Percentiles rank a stretch among this genome's conserved stretches.
These are phyloP conservation scores for Parnassius mnemosyne DNA, from an alignment of 2,888 invertebrate genomes.

Conservation along the genomic window DNA sequence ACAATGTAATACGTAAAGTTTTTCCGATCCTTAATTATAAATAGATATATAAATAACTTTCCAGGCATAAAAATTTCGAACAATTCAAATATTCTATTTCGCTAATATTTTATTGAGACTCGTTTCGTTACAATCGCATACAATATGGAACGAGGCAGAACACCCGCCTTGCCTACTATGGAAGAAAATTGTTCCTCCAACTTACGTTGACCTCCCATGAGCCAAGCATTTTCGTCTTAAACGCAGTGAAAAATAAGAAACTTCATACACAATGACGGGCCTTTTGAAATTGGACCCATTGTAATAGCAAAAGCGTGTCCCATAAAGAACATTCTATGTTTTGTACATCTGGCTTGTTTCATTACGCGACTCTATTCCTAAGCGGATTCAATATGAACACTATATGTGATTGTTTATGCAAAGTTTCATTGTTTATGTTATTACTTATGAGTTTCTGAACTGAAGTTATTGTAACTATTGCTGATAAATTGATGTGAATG, in stretches of 20 bases:
- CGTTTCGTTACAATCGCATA: constrained; percentile 49
- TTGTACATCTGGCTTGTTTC: constrained; percentile 73
- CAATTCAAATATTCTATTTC: constrained; percentile 31
- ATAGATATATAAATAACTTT: too few species aligned
- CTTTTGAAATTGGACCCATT: constrained; percentile 53
- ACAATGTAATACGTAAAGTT: too few species aligned
- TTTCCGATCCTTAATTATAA: too few species aligned
- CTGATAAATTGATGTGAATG: constrained; percentile 24
- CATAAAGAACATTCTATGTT: constrained; percentile 72
- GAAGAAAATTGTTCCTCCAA: constrained; percentile 43
- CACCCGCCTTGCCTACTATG: constrained; percentile 47
- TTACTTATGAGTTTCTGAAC: constrained; percentile 25
- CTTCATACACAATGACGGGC: constrained; percentile 46
- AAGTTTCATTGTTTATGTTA: constrained; percentile 26
- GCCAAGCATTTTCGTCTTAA: constrained; percentile 34
- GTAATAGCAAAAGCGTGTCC: constrained; percentile 70
- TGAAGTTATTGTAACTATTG: constrained; percentile 16
- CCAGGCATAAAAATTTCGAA: constrained; percentile 44
- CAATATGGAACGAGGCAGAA: constrained; percentile 49
- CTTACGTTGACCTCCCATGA: constrained; percentile 38
- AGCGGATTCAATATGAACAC: constrained; percentile 28
- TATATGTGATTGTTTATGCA: constrained; percentile 26
- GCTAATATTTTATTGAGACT: constrained; percentile 52
- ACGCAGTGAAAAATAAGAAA: constrained; percentile 38
- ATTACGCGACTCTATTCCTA: constrained; percentile 43